Evolutionary conservation across 2,113 vertebrate genomes (phyloP).

Genomic region (Ramphastos sulfuratus): DNA sequence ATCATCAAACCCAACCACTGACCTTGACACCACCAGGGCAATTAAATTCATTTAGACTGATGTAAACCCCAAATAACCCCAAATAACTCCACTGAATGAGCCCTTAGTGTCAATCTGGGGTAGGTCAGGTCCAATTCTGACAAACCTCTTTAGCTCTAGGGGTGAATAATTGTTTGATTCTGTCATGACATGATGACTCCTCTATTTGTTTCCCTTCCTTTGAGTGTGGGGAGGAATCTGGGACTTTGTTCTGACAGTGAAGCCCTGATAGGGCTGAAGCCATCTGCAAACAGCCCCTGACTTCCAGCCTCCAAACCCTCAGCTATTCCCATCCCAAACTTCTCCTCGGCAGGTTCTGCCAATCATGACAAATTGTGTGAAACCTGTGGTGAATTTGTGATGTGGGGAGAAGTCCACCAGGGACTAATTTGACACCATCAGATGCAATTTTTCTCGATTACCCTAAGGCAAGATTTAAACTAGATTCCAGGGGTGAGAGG

Average conservation of each 20-base stretch:
- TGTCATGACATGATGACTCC: not conserved
- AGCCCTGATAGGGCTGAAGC: not conserved
- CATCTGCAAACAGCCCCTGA: not conserved
- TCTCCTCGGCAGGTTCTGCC: not conserved
- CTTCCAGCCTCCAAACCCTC: not conserved
- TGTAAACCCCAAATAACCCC: not conserved
- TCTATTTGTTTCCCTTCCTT: not conserved
- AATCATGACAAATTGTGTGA: conserved; percentile 40
- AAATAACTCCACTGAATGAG: not conserved
- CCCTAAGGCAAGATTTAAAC: conserved; percentile 69
- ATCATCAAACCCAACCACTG: too few relatives aligned
- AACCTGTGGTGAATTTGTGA: conserved; percentile 51
- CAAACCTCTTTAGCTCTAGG: not conserved
- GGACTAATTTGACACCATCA: conserved; percentile 70
- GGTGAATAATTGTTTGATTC: not conserved
- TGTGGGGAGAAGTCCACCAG: conserved; percentile 37
- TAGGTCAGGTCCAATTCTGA: not conserved
- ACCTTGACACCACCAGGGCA: too few relatives aligned
- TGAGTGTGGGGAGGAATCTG: not conserved
- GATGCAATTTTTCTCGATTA: conserved; percentile 62
- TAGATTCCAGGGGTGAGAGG: conserved; percentile 68
- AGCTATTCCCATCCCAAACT: not conserved
- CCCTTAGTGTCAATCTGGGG: not conserved
- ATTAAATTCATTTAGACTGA: too few relatives aligned
- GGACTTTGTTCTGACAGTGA: conserved; percentile 7